These are phyloP conservation scores for Leptobrachium leishanense DNA, from an alignment of 2,113 vertebrate genomes.

Conservation along the genomic window DNA sequence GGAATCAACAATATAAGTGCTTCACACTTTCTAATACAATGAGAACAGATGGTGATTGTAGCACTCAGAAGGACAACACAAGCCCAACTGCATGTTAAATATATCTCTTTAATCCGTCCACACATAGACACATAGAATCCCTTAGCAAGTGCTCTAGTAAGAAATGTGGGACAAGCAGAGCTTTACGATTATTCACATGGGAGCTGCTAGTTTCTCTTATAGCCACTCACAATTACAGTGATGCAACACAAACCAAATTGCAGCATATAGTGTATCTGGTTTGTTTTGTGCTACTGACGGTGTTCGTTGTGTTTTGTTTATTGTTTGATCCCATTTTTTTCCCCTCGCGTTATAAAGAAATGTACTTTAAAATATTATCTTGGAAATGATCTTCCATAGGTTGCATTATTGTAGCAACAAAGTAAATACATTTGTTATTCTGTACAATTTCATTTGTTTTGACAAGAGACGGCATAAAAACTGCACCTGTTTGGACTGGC, in stretches of 20 bases:
- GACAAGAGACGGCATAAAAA: background rate
- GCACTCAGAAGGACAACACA: constrained; percentile 30
- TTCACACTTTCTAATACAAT: background rate
- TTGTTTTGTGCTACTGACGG: no score
- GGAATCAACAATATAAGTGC: no score
- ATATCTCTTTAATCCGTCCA: constrained; percentile 51
- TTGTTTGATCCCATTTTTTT: background rate
- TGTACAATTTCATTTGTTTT: background rate
- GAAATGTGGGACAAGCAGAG: constrained; percentile 56
- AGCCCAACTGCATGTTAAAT: constrained; percentile 30
- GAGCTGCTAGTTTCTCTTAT: constrained; percentile 1
- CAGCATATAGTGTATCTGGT: no score
- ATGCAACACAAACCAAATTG: background rate
- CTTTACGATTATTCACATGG: constrained; percentile 54
- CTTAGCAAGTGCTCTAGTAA: fast-evolving
- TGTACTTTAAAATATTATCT: no score
- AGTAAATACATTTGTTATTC: no score
- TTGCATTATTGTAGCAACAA: no score
- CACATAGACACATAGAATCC: constrained; percentile 20
- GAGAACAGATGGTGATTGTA: constrained; percentile 33
- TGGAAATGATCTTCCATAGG: no score
- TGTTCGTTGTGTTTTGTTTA: background rate
- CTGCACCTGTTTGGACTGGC: no score
- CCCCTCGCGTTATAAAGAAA: no score
- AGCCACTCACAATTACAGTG: background rate